A percentile compares a stretch with the other conserved stretches of the same genome.
Conservation (phyloP, 2,113 vertebrate genomes). For the Bos javanicus region DNA sequence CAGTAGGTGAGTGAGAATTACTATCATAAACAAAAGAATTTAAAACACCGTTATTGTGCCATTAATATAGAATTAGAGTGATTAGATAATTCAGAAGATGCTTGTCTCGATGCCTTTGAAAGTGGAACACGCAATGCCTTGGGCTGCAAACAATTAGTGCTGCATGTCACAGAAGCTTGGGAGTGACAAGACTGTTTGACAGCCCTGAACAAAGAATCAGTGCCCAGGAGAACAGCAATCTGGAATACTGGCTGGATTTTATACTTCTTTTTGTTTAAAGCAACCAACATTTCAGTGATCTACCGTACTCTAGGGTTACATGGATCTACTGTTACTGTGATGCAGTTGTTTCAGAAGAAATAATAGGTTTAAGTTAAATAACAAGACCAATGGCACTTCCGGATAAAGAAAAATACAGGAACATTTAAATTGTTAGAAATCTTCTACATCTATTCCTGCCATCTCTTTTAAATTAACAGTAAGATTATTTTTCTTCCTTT, state of each 20-base stretch:
- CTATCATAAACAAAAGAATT: conserved; percentile 69
- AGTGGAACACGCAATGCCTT: conserved; percentile 61
- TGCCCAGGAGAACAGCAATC: conserved; percentile 68
- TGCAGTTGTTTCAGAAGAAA: conserved; percentile 63
- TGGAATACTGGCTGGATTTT: conserved; percentile 64
- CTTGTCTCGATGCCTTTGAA: conserved; percentile 70
- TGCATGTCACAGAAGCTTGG: conserved; percentile 62
- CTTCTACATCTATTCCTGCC: neutral
- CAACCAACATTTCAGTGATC: conserved; percentile 60
- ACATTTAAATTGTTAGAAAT: conserved; percentile 47
- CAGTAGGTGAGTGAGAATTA: conserved; percentile 72
- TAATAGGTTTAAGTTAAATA: conserved; percentile 54
- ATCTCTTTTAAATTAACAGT: conserved; percentile 24
- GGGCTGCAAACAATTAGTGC: conserved; percentile 75
- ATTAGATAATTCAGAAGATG: conserved; percentile 69
- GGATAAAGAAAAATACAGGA: conserved; percentile 40
- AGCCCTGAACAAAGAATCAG: conserved; percentile 68
- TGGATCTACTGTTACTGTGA: conserved; percentile 51
- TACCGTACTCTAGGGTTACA: conserved; percentile 41
- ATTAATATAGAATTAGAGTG: conserved; percentile 70
- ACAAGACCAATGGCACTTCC: conserved; percentile 11
- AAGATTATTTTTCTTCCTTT: conserved; percentile 34
- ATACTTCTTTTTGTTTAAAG: conserved; percentile 66
- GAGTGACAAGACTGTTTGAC: conserved; percentile 71
- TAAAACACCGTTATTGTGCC: conserved; percentile 55